Percentiles rank a stretch among this genome's conserved stretches.
Evolutionary conservation across 2,888 invertebrate species (phyloP).

Genomic region (Drepanosiphum platanoidis): DNA sequence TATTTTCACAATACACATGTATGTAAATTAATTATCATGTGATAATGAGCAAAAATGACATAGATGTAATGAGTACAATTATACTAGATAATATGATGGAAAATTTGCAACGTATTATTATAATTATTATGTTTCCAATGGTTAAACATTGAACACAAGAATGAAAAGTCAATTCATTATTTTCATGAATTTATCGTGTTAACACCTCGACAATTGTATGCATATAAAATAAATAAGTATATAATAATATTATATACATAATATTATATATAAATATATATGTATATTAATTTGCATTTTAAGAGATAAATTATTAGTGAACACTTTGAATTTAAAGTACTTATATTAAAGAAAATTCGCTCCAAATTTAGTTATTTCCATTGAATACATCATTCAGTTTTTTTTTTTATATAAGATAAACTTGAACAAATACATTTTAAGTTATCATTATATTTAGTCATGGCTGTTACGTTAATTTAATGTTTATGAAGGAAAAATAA

Average conservation of each 20-base stretch:
- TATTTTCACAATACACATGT: neutral
- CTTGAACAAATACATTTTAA: too few species aligned
- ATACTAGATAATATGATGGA: neutral
- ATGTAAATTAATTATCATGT: too few species aligned
- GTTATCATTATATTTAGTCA: too few species aligned
- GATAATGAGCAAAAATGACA: neutral
- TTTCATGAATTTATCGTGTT: neutral
- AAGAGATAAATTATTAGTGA: neutral
- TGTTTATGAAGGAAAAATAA: too few species aligned
- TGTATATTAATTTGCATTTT: neutral
- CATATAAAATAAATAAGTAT: too few species aligned
- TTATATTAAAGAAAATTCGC: neutral
- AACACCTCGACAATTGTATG: neutral
- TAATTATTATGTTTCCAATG: constrained; percentile 6
- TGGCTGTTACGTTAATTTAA: too few species aligned
- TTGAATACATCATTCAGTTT: neutral
- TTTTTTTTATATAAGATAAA: too few species aligned
- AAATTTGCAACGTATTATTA: neutral
- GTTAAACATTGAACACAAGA: neutral
- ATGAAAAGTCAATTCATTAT: constrained; percentile 13
- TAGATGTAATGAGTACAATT: neutral
- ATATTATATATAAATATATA: neutral
- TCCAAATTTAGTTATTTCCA: neutral
- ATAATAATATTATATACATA: too few species aligned
- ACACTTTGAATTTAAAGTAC: neutral